Conservation (phyloP, 2,113 vertebrate species). For the Onychorhynchus coronatus region DNA sequence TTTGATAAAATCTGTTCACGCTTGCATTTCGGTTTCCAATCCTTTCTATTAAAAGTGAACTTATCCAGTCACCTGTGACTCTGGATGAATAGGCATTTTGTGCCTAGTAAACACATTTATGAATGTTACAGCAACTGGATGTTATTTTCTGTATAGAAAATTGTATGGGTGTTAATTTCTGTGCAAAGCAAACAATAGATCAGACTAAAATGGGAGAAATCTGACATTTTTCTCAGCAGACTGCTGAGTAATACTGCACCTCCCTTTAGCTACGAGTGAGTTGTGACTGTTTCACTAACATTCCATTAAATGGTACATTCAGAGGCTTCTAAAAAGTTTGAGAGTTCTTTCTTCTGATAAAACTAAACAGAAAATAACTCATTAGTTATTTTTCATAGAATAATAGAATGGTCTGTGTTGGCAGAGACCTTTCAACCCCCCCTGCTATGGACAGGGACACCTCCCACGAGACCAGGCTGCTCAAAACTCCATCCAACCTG, state of each 20-base stretch:
- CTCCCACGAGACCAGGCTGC: neutral
- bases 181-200: neutral
- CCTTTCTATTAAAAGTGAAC: neutral
- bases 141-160: neutral
- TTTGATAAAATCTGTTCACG: neutral
- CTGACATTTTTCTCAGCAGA: neutral
- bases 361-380: neutral
- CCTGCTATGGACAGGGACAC: neutral
- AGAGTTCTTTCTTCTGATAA: neutral
- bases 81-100: neutral
- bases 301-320: neutral
- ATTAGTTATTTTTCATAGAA: neutral
- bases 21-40: neutral
- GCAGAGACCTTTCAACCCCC: neutral
- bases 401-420: neutral
- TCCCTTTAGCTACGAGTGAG: neutral
- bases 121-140: neutral
- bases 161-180: accelerated
- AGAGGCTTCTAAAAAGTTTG: neutral
- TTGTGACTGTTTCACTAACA: neutral
- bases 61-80: neutral
- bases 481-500: neutral
- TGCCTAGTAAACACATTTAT: neutral
- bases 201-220: neutral
- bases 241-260: neutral